Base-by-base conservation (phyloP, 2,113 vertebrate species). In the Perca schrenkii region DNA sequence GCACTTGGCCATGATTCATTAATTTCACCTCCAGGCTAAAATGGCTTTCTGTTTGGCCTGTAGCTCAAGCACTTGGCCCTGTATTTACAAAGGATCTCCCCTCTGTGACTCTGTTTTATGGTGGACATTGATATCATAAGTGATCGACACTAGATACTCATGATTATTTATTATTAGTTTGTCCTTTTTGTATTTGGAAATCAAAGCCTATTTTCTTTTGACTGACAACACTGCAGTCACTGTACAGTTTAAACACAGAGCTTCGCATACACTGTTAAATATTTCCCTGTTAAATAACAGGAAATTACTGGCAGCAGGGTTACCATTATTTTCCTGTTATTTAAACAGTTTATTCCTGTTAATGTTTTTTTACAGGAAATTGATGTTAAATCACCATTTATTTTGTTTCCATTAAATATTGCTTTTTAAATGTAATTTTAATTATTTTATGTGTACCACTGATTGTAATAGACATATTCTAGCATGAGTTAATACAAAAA, bases 1-100 rank as follows among this genome's bases (percentile, higher is more conserved):
- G 95, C 93, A 91, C 93, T 96, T 85, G 89, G 95, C 92, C 93
- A 96, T 93, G 96, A 95, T 94, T 96, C 97, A 97, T 97, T 97
- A 96, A 95, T 94, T 96, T 95, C 94, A 91, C 91, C 96, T 95
- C 93, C 94, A 93, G 95, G 96, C 95, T 94, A 94, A 88, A 96
- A 96, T 91, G 94, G 95, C 82, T 96, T 95, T 93, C 87, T 94
- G 93, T 95, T 95, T 91, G 92, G 93, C 93, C 95, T 93, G 90
- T 86, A 95, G 95, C 94, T 96, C 93, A 91, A 77, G 65, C 53
- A 80, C 67, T 94, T 88, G 61, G 93, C 91, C 89, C 82, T 81
- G 73, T 82, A 63, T 77, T 84, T 80, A 77, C 64, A 57, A 80
- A 80, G 21, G 40, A 67, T 68, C 54, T 53, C 56, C 47, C 61